Conservation (phyloP, 2,888 invertebrate species). For the Drosophila eohydei region DNA sequence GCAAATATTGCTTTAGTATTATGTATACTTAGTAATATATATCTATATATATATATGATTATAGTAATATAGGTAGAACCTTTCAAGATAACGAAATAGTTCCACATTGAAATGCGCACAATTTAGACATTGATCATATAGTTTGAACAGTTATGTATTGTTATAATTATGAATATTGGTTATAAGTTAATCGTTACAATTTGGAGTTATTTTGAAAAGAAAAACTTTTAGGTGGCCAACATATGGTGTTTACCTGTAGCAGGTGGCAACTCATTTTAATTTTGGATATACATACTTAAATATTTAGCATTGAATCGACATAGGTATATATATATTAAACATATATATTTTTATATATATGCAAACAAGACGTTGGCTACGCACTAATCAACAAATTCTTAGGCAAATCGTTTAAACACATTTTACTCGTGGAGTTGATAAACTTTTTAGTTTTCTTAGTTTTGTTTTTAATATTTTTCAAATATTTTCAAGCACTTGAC, state of each 20-base stretch:
- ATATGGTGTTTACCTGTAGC: constrained; percentile 34
- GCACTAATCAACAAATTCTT: constrained; percentile 73
- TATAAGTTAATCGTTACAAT: constrained; percentile 57
- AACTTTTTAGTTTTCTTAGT: constrained; percentile 17
- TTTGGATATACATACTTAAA: constrained; percentile 21
- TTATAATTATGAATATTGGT: constrained; percentile 57
- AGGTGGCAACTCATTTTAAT: constrained; percentile 32
- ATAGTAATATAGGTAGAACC: constrained; percentile 26
- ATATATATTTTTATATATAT: constrained; percentile 8
- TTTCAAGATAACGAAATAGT: constrained; percentile 21
- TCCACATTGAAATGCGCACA: constrained; percentile 47
- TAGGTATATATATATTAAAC: constrained; percentile 13
- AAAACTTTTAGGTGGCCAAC: constrained; percentile 29
- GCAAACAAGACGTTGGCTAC: constrained; percentile 66
- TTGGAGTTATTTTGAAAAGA: constrained; percentile 42
- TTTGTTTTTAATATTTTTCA: constrained; percentile 61
- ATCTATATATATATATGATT: constrained; percentile 22
- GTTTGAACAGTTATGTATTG: constrained; percentile 41
- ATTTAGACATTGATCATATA: constrained; percentile 44
- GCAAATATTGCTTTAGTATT: constrained; percentile 59
- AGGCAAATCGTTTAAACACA: constrained; percentile 47
- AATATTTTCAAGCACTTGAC: constrained; percentile 76
- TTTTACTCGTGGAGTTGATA: constrained; percentile 35
- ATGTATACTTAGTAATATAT: constrained; percentile 47
- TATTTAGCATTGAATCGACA: constrained; percentile 26